phyloP scores from a whole-genome alignment of 1,140 invertebrate species.

The Danaus plexippus region DNA sequence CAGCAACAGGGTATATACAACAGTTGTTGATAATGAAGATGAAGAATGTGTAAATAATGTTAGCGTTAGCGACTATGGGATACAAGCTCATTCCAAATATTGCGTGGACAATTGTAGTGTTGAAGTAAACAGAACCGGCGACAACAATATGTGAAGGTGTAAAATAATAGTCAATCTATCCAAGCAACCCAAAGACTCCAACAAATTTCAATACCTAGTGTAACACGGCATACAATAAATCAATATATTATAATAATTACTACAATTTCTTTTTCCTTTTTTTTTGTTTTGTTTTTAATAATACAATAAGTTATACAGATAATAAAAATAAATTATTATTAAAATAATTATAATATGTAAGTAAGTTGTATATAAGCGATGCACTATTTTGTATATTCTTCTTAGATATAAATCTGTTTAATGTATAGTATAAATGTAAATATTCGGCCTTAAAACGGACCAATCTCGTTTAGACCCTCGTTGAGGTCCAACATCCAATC shows the following conservation, averaged over 20 bases:
- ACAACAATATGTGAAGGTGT: slow-evolving; percentile 31
- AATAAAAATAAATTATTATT: too few relatives aligned
- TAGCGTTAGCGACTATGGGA: slow-evolving; percentile 30
- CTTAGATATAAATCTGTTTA: slow-evolving; percentile 10
- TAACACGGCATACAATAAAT: too few relatives aligned
- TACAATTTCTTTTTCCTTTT: too few relatives aligned
- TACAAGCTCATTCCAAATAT: slow-evolving; percentile 59
- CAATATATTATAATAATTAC: too few relatives aligned
- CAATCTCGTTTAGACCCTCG: slow-evolving; percentile 40
- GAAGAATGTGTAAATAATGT: slow-evolving; percentile 36
- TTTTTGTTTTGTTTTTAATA: too few relatives aligned
- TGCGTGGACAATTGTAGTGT: slow-evolving; percentile 29
- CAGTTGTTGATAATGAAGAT: slow-evolving; percentile 29
- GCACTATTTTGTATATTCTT: background rate
- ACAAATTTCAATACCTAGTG: slow-evolving; percentile 30
- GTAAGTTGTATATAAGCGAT: background rate
- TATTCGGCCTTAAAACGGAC: slow-evolving; percentile 55
- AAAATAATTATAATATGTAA: too few relatives aligned
- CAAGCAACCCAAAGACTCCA: slow-evolving; percentile 24
- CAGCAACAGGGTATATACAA: slow-evolving; percentile 62
- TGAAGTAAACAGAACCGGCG: background rate
- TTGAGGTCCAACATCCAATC: slow-evolving; percentile 29
- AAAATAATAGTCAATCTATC: slow-evolving; percentile 23
- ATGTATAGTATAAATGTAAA: slow-evolving; percentile 14
- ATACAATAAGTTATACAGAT: too few relatives aligned